Conservation (phyloP, 1,140 invertebrate genomes). For the Dendroctonus valens region DNA sequence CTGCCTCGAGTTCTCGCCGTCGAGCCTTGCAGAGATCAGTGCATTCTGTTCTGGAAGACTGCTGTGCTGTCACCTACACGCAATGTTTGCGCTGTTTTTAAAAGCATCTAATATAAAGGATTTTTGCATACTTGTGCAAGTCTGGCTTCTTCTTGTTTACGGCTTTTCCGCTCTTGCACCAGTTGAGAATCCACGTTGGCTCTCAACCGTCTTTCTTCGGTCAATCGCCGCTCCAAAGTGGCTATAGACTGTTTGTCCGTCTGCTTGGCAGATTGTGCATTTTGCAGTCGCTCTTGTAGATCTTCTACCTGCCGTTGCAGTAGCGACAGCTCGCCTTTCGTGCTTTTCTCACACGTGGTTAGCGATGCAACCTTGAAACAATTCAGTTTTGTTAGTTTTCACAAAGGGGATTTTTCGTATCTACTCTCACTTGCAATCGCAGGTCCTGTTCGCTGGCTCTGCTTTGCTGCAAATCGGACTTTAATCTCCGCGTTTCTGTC, state of each 20-base stretch:
- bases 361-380: constrained; percentile 48
- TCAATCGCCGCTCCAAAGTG: constrained; percentile 74
- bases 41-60: constrained; percentile 62
- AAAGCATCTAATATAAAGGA: neutral
- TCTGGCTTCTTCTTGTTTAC: constrained; percentile 66
- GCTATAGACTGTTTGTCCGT: constrained; percentile 76
- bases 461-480: constrained; percentile 72
- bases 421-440: constrained; percentile 65
- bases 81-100: no score
- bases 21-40: constrained; percentile 73
- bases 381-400: neutral
- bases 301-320: constrained; percentile 81
- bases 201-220: constrained; percentile 79
- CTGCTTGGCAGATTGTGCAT: constrained; percentile 63
- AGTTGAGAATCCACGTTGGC: constrained; percentile 75
- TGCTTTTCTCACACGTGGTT: constrained; percentile 67
- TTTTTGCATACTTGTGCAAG: constrained; percentile 56
- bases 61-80: constrained; percentile 42
- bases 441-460: constrained; percentile 82
- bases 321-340: constrained; percentile 71
- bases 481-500: constrained; percentile 76
- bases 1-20: constrained; percentile 74
- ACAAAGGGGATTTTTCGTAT: neutral
- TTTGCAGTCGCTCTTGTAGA: constrained; percentile 66
- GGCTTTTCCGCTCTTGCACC: constrained; percentile 69